A percentile compares a stretch with the other conserved stretches of the same genome.
Evolutionary conservation across 2,888 invertebrate genomes (phyloP).

Genomic region (Lucinisca nassula): DNA sequence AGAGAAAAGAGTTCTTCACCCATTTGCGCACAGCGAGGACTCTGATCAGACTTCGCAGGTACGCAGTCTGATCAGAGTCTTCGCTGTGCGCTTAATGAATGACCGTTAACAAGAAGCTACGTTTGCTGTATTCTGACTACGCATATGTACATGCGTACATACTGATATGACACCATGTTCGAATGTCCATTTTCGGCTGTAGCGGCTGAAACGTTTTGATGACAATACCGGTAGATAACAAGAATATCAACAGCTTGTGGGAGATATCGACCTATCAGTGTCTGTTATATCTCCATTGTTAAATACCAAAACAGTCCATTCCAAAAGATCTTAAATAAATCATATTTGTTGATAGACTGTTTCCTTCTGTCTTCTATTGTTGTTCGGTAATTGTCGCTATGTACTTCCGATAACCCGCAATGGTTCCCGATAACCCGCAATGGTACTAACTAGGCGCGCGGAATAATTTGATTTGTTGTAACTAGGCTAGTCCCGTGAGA

Average conservation of each 20-base stretch:
- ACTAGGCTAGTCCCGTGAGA: constrained; percentile 5
- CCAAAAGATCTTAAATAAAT: not conserved
- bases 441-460: not conserved
- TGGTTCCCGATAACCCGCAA: not conserved
- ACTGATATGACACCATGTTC: no score
- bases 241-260: not conserved
- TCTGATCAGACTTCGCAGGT: no score
- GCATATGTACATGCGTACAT: no score
- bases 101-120: no score
- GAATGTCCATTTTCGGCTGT: no score
- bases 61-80: no score
- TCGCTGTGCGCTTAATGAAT: no score
- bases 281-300: not conserved
- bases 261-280: not conserved
- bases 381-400: not conserved
- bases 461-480: not conserved
- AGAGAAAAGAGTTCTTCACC: no score
- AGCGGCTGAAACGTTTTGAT: no score
- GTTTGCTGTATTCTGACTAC: no score
- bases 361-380: not conserved
- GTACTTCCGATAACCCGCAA: not conserved
- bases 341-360: not conserved
- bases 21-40: no score
- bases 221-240: no score
- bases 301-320: not conserved